Percentiles rank a stretch among this genome's conserved stretches.
phyloP scores from a whole-genome alignment of 2,888 invertebrate species.

The Drosophila pseudotakahashii region DNA sequence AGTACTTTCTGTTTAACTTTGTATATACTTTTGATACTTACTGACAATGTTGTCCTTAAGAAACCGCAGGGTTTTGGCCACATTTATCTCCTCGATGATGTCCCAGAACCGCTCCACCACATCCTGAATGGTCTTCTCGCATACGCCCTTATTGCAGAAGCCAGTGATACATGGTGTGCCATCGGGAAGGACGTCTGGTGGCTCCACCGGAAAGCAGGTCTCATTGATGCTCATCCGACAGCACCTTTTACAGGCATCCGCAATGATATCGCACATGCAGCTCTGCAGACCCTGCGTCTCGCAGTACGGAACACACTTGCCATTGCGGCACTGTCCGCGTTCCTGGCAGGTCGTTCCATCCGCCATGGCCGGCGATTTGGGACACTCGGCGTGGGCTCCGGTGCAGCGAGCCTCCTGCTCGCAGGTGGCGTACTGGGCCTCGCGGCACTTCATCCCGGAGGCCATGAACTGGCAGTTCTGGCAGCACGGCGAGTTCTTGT shows the following conservation, averaged over 20 bases:
- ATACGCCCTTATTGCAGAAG: constrained; percentile 97
- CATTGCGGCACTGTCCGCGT: constrained; percentile 94
- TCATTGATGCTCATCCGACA: constrained; percentile 96
- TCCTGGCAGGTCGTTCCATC: constrained; percentile 93
- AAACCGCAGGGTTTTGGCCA: constrained; percentile 95
- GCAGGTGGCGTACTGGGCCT: constrained; percentile 95
- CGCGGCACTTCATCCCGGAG: constrained; percentile 93
- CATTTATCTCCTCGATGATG: constrained; percentile 98
- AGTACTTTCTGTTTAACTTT: background rate
- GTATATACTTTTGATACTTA: constrained; percentile 84
- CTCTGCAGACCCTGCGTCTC: constrained; percentile 96
- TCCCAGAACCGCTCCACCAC: constrained; percentile 98
- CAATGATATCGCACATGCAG: constrained; percentile 98
- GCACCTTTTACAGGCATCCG: constrained; percentile 96
- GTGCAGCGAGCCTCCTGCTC: constrained; percentile 96
- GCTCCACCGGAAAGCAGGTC: constrained; percentile 95
- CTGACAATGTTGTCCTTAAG: constrained; percentile 97
- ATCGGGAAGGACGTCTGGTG: constrained; percentile 94
- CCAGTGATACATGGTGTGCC: constrained; percentile 98
- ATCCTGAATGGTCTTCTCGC: constrained; percentile 97
- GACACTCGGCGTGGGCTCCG: constrained; percentile 92
- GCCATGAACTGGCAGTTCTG: constrained; percentile 95
- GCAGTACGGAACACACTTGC: constrained; percentile 96
- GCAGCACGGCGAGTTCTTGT: constrained; percentile 98
- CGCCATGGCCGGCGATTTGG: constrained; percentile 90